Base-by-base conservation (phyloP, 1,140 invertebrate species). In the Euura saliciscinereae region DNA sequence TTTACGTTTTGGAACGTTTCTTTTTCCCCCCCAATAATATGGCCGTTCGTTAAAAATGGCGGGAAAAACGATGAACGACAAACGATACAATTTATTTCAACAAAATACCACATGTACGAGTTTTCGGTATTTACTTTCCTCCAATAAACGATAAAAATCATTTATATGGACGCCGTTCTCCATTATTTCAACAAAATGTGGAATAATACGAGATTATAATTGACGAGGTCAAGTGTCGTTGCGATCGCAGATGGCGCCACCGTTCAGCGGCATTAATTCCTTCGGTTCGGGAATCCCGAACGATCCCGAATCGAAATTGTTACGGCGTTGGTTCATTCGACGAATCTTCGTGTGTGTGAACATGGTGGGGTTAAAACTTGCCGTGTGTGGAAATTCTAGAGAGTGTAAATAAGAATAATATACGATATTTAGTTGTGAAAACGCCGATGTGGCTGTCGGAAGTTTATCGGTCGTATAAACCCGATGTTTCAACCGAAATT, bases 1-100 rank as follows among this genome's bases (percentile, higher is more conserved):
- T 86, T 87, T 85, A 85, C 84, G 80, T 86, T 88, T 87, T 86
- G 79, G 81, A 84, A 84, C 84, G 82, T 86, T 89, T 89, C 87
- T 88, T 89, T 86, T 86, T 83, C 71, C 77, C 79, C 82, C 79
- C 77, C 77, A 78, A 72, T 72, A 77, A 78, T 75, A 79, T 84
- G 80, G 82, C 82, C 74, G 80, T 76, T 76, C 59, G 65, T 13
- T 11, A 28, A 45, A 76, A 82, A 81, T 73, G 69, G 82, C 82
- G 82, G 82, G 82, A 84, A 82, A 80, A 78, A 76, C 75, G 51
- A 59, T 59, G 6, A 6, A n/a, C 6, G 13, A 59, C 51, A 59
- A 59, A 59, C 51, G 13, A 6, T 28, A n/a, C 13, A 11, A 3
- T n/a, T 11, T 11, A 59, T 59, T 59, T 59, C 51, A 59, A 4